Evolutionary conservation across 2,113 vertebrate species (phyloP).

Genomic region (Oryzias curvinotus): DNA sequence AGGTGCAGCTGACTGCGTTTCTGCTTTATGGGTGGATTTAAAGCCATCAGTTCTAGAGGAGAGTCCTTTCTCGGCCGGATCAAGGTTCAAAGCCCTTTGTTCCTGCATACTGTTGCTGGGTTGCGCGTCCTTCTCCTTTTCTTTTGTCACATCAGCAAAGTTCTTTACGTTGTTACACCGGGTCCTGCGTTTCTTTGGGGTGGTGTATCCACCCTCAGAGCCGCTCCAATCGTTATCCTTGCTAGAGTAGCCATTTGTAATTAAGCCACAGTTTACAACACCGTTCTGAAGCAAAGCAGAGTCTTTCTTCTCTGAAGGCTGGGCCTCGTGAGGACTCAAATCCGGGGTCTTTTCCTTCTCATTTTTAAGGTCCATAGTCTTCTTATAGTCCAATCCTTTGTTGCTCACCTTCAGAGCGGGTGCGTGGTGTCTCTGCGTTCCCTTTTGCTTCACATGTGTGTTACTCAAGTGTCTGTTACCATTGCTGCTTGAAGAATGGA

Average conservation of each 20-base stretch:
- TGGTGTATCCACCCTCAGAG: conserved; percentile 93
- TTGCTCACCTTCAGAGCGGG: conserved; percentile 81
- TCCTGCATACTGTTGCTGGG: conserved; percentile 82
- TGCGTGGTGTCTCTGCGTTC: conserved; percentile 58
- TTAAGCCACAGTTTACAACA: conserved; percentile 82
- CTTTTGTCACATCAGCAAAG: conserved; percentile 83
- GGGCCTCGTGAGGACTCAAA: conserved; percentile 83
- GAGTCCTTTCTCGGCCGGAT: conserved; percentile 81
- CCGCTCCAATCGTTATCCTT: conserved; percentile 95
- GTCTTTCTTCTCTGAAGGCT: conserved; percentile 85
- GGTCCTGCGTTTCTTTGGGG: conserved; percentile 90
- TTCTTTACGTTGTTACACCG: conserved; percentile 88
- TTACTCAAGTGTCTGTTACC: conserved; percentile 69
- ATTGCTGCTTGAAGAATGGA: conserved; percentile 66
- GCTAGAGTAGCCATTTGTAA: conserved; percentile 91
- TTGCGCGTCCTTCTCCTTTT: conserved; percentile 86
- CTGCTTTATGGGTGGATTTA: conserved; percentile 82
- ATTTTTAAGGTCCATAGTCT: conserved; percentile 93
- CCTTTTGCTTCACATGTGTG: conserved; percentile 68
- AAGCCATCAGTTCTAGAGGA: conserved; percentile 77
- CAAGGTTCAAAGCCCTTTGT: conserved; percentile 78
- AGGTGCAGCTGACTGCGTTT: conserved; percentile 71
- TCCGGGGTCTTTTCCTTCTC: conserved; percentile 84
- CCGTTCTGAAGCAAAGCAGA: conserved; percentile 86
- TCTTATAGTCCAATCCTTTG: conserved; percentile 88